Base-by-base conservation (phyloP, 1,140 invertebrate genomes). In the Euura saliciscinereae region DNA sequence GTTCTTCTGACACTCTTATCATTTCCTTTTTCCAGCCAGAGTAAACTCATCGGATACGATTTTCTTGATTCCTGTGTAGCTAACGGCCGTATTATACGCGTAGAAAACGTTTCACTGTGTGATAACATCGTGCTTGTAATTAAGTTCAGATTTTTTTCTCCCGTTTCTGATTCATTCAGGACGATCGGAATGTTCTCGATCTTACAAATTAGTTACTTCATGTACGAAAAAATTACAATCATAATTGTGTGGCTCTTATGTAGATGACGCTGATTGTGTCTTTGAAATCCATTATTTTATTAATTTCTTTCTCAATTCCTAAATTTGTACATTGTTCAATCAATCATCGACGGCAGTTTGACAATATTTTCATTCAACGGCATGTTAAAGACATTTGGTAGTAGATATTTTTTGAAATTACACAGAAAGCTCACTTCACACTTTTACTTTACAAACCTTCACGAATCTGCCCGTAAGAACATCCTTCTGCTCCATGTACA, bases 351-450 rank as follows among this genome's bases (percentile, higher is more conserved):
- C 3, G 13, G 6, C 51, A 59, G 51, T n/a, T 59, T 59, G 51
- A 59, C 51, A 8, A 59, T 11, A 6, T 59, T 59, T n/a, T 59
- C 5, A 8, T 59, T 11, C 13, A 59, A 59, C 77, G 80, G 83
- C 84, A 86, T 86, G 83, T 81, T 81, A 72, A 78, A 79, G 78
- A 80, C 78, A 80, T 79, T 77, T 80, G 79, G 78, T 84, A 84
- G 80, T 74, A 81, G 77, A 80, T 64, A 71, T 72, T 75, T 64
- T 78, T 28, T 59, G 2, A 6, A n/a, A n/a, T 59, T 51, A 59
- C 51, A 59, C 13, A n/a, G 13, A 1, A 1, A 28, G 28, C 28
- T 28, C 28, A 28, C 28, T 59, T 51, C 11, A 51, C 46, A 6
- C 6, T 7, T n/a, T 11, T 28, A 28, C 28, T 59, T 59, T 59